phyloP scores from a whole-genome alignment of 2,113 vertebrate genomes.

The Stegastes partitus region DNA sequence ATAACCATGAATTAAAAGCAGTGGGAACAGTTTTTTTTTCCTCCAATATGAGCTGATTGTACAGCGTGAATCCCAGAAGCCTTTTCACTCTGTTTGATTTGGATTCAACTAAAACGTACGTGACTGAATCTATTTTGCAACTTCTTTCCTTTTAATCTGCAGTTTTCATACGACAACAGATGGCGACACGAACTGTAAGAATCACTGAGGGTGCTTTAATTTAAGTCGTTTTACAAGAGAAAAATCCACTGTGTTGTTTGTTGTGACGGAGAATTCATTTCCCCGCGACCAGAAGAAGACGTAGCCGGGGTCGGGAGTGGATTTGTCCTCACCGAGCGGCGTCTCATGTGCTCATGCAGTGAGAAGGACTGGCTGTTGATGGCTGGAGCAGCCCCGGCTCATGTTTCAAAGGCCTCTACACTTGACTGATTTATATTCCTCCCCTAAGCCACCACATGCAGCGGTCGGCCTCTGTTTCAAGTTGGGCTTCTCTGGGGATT shows the following conservation, averaged over 20 bases:
- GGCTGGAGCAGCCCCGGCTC: conserved; percentile 60
- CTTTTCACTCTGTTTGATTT: too few species aligned
- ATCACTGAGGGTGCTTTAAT: too few species aligned
- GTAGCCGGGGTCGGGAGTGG: not conserved
- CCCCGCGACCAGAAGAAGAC: not conserved
- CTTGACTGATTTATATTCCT: conserved; percentile 76
- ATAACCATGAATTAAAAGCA: too few species aligned
- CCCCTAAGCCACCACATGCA: conserved; percentile 66
- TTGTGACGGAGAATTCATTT: not conserved
- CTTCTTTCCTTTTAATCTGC: too few species aligned
- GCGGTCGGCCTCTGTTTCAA: conserved; percentile 66
- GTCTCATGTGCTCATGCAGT: conserved; percentile 29
- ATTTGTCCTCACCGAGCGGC: conserved; percentile 43
- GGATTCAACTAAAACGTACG: too few species aligned
- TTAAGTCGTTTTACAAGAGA: not conserved
- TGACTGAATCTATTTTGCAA: too few species aligned
- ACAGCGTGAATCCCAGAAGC: too few species aligned
- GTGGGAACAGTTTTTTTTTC: too few species aligned
- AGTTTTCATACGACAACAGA: too few species aligned
- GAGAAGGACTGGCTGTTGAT: conserved; percentile 35
- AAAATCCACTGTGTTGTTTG: not conserved
- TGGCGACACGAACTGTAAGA: too few species aligned
- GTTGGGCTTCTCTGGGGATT: conserved; percentile 63
- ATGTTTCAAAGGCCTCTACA: conserved; percentile 77
- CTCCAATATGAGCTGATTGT: too few species aligned